A percentile compares a stretch with the other conserved stretches of the same genome.
These are phyloP conservation scores for Chrysogorgia sp. DNA, from an alignment of 92 coral and sea anemone genomes.

Conservation along the genomic window DNA sequence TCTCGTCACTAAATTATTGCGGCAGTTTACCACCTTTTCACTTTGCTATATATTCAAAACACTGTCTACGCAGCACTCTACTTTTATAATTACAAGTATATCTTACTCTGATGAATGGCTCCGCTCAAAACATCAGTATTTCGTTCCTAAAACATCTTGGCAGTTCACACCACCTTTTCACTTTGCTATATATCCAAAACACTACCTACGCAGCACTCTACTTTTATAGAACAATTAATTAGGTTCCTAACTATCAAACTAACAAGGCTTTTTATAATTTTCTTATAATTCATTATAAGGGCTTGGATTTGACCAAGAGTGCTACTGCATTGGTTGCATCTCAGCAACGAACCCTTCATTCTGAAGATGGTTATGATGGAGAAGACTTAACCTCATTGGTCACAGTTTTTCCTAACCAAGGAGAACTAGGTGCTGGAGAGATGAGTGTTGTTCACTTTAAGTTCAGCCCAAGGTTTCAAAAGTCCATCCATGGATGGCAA, in stretches of 20 bases:
- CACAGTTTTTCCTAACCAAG: constrained; percentile 92
- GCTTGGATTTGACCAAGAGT: constrained; percentile 86
- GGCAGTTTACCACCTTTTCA: too few species aligned
- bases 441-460: constrained; percentile 72
- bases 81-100: too few species aligned
- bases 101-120: too few species aligned
- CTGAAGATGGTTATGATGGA: constrained; percentile 70
- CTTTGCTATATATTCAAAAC: too few species aligned
- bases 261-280: background rate
- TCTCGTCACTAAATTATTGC: too few species aligned
- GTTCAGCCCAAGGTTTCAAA: constrained; percentile 87
- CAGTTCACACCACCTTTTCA: too few species aligned
- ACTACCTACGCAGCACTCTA: too few species aligned
- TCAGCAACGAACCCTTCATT: constrained; percentile 50
- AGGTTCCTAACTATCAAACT: background rate
- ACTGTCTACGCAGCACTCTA: too few species aligned
- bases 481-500: constrained; percentile 80
- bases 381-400: constrained; percentile 85
- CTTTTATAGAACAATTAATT: too few species aligned
- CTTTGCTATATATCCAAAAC: too few species aligned
- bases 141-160: too few species aligned
- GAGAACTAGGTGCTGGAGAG: constrained; percentile 78
- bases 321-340: constrained; percentile 77
- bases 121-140: too few species aligned
- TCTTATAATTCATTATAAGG: constrained; percentile 52